Evolutionary conservation across 2,888 invertebrate species (phyloP).

Genomic region (Epinotia bilunana): DNA sequence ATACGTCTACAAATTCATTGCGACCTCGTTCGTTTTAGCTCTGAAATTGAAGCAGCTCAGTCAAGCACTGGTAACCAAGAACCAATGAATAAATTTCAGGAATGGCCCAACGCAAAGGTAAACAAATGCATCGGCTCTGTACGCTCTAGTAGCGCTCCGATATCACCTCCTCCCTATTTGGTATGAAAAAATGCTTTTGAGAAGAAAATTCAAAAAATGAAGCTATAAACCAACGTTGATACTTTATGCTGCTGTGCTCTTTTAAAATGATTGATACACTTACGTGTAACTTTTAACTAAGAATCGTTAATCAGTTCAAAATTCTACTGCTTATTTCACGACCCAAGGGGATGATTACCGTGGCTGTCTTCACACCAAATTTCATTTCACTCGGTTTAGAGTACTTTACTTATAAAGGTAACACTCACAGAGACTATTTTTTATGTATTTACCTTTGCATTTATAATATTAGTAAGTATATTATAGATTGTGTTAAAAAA

Average conservation of each 20-base stretch:
- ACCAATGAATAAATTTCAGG: constrained; percentile 40
- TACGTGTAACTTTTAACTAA: no score
- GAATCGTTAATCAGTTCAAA: no score
- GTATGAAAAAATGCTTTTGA: neutral
- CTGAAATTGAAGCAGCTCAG: neutral
- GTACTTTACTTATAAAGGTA: no score
- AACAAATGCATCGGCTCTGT: constrained; percentile 22
- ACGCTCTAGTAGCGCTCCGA: constrained; percentile 1
- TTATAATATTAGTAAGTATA: no score
- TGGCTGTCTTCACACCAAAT: no score
- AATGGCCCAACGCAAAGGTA: constrained; percentile 12
- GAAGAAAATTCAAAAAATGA: neutral
- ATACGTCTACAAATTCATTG: neutral
- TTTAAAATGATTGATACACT: no score
- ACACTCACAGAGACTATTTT: no score
- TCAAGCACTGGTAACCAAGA: constrained; percentile 14
- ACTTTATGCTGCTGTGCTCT: neutral
- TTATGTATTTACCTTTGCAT: no score
- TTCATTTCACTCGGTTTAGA: no score
- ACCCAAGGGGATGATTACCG: no score
- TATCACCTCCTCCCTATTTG: neutral
- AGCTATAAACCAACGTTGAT: neutral
- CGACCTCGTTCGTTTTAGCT: neutral
- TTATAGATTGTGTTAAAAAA: no score
- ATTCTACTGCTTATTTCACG: no score